These are phyloP conservation scores for Kryphioiulus occultus DNA, from an alignment of 2,888 invertebrate species.

Conservation along the genomic window DNA sequence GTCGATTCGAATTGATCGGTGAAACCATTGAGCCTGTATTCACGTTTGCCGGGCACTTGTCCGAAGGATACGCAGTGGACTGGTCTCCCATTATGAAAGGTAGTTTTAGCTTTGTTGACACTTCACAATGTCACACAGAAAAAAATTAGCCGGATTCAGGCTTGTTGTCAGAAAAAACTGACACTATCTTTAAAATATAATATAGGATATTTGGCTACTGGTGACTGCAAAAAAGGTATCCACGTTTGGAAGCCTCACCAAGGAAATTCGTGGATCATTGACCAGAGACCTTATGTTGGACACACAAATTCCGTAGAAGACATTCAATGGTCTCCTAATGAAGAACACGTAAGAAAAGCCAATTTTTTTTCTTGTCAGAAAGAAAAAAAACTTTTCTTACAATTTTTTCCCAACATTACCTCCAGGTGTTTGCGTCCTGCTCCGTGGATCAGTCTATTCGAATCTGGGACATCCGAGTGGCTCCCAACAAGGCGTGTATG, in stretches of 20 bases:
- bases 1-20: conserved; percentile 55
- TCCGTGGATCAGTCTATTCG: conserved; percentile 72
- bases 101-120: conserved; percentile 59
- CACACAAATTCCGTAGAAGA: conserved; percentile 96
- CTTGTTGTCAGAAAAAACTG: too few relatives aligned
- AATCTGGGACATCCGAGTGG: conserved; percentile 93
- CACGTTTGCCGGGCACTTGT: conserved; percentile 88
- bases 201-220: conserved; percentile 83
- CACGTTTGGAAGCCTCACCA: conserved; percentile 90
- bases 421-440: conserved; percentile 63
- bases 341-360: conserved; percentile 70
- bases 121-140: too few relatives aligned
- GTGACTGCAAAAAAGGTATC: conserved; percentile 91
- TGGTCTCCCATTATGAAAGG: conserved; percentile 87
- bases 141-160: too few relatives aligned
- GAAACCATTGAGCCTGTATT: conserved; percentile 72
- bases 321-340: conserved; percentile 98
- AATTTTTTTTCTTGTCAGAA: background rate
- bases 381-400: background rate
- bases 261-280: conserved; percentile 82
- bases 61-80: conserved; percentile 94
- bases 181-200: too few relatives aligned
- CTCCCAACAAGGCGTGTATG: conserved; percentile 90
- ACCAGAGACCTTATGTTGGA: conserved; percentile 84
- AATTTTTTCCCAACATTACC: conserved; percentile 58